Evolutionary conservation across 2,797 vertebrate genomes (phyloP).

Genomic region (Benthosema pterotum): DNA sequence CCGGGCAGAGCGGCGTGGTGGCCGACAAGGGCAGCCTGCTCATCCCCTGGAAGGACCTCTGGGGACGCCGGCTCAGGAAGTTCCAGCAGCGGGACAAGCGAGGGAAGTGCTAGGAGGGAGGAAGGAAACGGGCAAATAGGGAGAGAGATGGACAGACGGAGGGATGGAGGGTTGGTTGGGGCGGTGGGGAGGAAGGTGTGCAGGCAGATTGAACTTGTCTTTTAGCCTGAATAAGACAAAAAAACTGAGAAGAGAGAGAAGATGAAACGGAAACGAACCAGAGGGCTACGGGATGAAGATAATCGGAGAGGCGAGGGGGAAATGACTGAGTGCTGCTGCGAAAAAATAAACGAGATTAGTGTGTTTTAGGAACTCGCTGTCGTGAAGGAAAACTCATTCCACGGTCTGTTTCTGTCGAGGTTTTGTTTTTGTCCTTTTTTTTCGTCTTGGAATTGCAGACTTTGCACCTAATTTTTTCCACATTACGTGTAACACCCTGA

Average conservation of each 20-base stretch:
- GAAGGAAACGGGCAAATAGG: conserved; percentile 34
- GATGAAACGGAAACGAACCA: conserved; percentile 49
- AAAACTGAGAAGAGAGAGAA: conserved; percentile 38
- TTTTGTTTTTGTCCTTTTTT: conserved; percentile 43
- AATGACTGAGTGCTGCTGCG: conserved; percentile 82
- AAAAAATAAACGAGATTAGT: conserved; percentile 59
- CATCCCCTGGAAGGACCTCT: conserved; percentile 98
- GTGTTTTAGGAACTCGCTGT: conserved; percentile 69
- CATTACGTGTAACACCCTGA: conserved; percentile 65
- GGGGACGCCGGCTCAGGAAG: conserved; percentile 95
- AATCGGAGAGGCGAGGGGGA: conserved; percentile 35
- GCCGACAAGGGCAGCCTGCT: conserved; percentile 96
- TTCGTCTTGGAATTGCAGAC: conserved; percentile 82
- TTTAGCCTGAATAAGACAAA: conserved; percentile 30
- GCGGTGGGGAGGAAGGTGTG: conserved; percentile 1
- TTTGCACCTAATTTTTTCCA: conserved; percentile 85
- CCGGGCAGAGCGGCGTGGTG: conserved; percentile 93
- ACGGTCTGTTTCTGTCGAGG: conserved; percentile 54
- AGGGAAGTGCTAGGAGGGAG: conserved; percentile 93
- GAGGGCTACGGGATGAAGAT: conserved; percentile 59
- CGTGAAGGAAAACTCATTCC: conserved; percentile 77
- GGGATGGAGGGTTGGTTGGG: conserved; percentile 10
- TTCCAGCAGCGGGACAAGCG: conserved; percentile 99
- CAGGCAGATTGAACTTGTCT: conserved; percentile 8
- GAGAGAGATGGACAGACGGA: conserved; percentile 15